These are phyloP conservation scores for roundworm (Caenorhabditis elegans) DNA, from an alignment of 1,140 invertebrate species.

Conservation along the genomic window WBcel235 BX284606.5:8406001-8406500, in stretches of 20 bases:
- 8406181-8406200: slow-evolving; percentile 63
- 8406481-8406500: slow-evolving; percentile 57
- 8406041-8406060: slow-evolving; percentile 65
- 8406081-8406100: slow-evolving; percentile 62
- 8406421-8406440: slow-evolving; percentile 64
- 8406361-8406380: slow-evolving; percentile 62
- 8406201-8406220: slow-evolving; percentile 64
- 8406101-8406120: not conserved
- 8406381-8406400: slow-evolving; percentile 55
- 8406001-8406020: slow-evolving; percentile 60
- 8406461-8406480: not conserved
- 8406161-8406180: slow-evolving; percentile 62
- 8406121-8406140: not conserved
- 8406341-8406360: slow-evolving; percentile 52
- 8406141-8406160: slow-evolving; percentile 57
- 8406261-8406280: slow-evolving; percentile 62
- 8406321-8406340: slow-evolving; percentile 9
- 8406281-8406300: slow-evolving; percentile 59
- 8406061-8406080: slow-evolving; percentile 61
- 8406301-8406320: not conserved
- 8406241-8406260: slow-evolving; percentile 55
- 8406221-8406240: slow-evolving; percentile 57
- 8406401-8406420: slow-evolving; percentile 65
- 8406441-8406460: slow-evolving; percentile 24
- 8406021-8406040: slow-evolving; percentile 64